Evolutionary conservation across 1,140 invertebrate genomes (phyloP).

Genomic region (Scaptodrosophila lebanonensis): DNA sequence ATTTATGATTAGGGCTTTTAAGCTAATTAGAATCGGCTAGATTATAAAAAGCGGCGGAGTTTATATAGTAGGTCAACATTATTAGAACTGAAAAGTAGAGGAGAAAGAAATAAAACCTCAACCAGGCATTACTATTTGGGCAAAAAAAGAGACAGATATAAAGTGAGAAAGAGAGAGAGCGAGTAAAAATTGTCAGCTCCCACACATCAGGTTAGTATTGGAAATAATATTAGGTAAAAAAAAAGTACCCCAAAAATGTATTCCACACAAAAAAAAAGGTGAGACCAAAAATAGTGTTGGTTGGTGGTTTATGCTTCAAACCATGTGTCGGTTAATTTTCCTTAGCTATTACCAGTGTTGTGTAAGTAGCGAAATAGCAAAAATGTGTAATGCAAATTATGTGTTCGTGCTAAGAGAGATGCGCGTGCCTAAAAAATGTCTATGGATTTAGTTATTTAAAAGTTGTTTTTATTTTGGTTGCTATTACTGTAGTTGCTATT

Average conservation of each 20-base stretch:
- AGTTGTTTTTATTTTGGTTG: constrained; percentile 28
- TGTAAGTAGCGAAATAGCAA: constrained; percentile 32
- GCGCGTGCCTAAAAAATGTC: constrained; percentile 46
- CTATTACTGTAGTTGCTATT: constrained; percentile 35
- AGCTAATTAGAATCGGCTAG: background rate
- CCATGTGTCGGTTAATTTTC: constrained; percentile 62
- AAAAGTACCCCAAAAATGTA: constrained; percentile 12
- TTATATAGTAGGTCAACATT: constrained; percentile 14
- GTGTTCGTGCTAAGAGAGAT: constrained; percentile 40
- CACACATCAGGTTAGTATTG: too few relatives aligned
- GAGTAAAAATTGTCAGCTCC: background rate
- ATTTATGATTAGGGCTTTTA: too few relatives aligned
- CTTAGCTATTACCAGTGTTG: constrained; percentile 59
- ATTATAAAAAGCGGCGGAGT: constrained; percentile 18
- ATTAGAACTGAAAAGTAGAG: constrained; percentile 18
- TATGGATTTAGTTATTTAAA: constrained; percentile 1
- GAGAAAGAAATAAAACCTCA: constrained; percentile 31
- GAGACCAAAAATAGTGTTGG: constrained; percentile 4
- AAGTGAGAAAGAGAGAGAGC: constrained; percentile 4
- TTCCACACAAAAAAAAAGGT: constrained; percentile 33
- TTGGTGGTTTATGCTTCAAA: constrained; percentile 20
- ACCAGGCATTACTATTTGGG: constrained; percentile 36
- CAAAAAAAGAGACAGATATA: constrained; percentile 13
- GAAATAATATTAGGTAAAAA: constrained; percentile 7
- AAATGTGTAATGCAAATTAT: constrained; percentile 26